These are phyloP conservation scores for Noctilio leporinus DNA, from an alignment of 2,113 vertebrate genomes.

Conservation along the genomic window DNA sequence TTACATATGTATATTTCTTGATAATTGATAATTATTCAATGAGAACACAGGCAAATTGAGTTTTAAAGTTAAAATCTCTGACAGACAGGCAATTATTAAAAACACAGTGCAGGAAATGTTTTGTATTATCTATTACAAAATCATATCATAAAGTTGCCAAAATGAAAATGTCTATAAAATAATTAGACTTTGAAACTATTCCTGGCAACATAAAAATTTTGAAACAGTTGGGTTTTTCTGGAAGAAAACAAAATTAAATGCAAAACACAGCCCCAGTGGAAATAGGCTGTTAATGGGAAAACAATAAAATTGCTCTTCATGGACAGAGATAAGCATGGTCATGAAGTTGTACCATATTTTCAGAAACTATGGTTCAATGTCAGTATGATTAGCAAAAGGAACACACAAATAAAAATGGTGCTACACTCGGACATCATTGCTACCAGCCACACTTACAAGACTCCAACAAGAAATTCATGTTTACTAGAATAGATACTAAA, in stretches of 20 bases:
- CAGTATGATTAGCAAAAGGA: background rate
- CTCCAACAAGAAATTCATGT: background rate
- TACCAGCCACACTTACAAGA: background rate
- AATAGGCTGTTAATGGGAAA: background rate
- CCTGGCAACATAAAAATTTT: background rate
- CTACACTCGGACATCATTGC: background rate
- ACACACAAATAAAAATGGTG: background rate
- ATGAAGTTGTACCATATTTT: background rate
- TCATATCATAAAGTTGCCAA: background rate
- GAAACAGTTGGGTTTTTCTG: background rate
- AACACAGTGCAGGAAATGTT: background rate
- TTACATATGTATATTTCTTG: background rate
- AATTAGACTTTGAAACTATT: background rate
- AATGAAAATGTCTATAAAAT: background rate
- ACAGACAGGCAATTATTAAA: background rate
- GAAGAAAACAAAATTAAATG: background rate
- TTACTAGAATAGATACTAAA: background rate
- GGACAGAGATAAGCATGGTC: background rate
- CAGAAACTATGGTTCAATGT: background rate
- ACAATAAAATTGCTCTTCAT: background rate
- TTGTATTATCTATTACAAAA: background rate
- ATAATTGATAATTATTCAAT: background rate
- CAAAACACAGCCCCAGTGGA: background rate
- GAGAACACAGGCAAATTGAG: background rate
- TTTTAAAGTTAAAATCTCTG: background rate